Base-by-base conservation (phyloP, 2,113 vertebrate genomes). In the Misgurnus mizolepis region DNA sequence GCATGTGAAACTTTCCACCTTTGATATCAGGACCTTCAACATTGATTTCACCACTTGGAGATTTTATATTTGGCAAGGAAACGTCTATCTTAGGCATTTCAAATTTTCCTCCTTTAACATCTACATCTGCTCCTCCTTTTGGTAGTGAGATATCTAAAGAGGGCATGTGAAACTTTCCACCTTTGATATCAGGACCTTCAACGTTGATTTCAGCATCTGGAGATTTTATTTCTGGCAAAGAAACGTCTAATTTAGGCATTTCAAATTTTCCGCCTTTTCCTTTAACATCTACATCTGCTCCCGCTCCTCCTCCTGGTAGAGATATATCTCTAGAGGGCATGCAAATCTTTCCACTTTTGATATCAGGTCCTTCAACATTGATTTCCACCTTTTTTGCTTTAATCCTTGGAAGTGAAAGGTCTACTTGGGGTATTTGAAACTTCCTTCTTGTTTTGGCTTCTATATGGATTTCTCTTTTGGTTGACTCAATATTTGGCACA, bases 311-410 rank as follows among this genome's bases (percentile, higher is more conserved):
- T 67, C 88, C 86, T 0, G 91, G 89, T 0, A 91, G 71, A 0
- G 90, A 90, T 1, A 94, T 66, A 14, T 91, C 80, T 3, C 90
- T 14, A 22, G 85, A 83, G 0, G 91, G 90, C 9, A 92, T 83
- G 60, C 87, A 82, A 0, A 93, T 77, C 84, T 53, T 89, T n/a
- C 87, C 55, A 8, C 80, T 12, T 83, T 88, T 39, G 1, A 78
- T 1, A 53, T 78, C 72, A 7, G 83, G 17, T 15, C 67, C 45
- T 10, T 65, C 78, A 6, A 71, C 53, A 15, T 84, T 68, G 12
- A 80, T 17, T 8, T 78, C 65, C 4, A 45, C 49, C 39, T 61
- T 76, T 56, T 75, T 9, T 6, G 50, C 40, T 17, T 70, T 70
- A 72, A 70, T 50, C 50, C 22, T 43, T 65, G 74, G 60, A 17